A percentile compares a stretch with the other conserved stretches of the same genome.
phyloP scores from a whole-genome alignment of 2,888 invertebrate species.

The Masnerella sp. region DNA sequence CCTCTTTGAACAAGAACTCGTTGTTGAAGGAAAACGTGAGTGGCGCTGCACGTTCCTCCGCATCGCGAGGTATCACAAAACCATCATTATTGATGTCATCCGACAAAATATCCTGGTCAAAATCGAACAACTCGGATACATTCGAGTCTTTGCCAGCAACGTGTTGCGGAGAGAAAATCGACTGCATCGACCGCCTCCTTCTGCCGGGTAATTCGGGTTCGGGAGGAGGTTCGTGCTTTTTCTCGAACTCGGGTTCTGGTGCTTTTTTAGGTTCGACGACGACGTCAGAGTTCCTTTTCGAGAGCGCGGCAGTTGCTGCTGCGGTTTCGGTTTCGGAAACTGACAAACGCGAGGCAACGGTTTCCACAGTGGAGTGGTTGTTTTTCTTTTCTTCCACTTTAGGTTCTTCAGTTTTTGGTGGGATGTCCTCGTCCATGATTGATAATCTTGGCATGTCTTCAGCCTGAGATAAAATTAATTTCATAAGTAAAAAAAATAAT shows the following conservation, averaged over 20 bases:
- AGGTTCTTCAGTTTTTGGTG: conserved; percentile 34
- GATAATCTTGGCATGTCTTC: conserved; percentile 35
- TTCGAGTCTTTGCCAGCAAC: conserved; percentile 79
- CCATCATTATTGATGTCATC: conserved; percentile 82
- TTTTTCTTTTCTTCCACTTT: conserved; percentile 63
- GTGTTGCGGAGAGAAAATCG: conserved; percentile 86
- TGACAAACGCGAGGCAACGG: conserved; percentile 14
- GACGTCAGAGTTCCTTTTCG: conserved; percentile 51
- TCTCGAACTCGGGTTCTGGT: conserved; percentile 27
- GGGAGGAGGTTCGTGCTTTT: conserved; percentile 32
- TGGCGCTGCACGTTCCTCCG: conserved; percentile 81
- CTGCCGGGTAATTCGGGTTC: conserved; percentile 63
- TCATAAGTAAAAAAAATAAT: no score
- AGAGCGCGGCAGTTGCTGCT: conserved; percentile 9
- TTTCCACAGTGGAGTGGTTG: conserved; percentile 62
- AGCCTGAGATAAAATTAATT: no score
- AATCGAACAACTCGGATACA: conserved; percentile 82
- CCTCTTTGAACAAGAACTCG: conserved; percentile 85
- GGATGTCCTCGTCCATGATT: conserved; percentile 27
- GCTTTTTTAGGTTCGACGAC: conserved; percentile 50
- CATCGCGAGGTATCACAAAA: conserved; percentile 81
- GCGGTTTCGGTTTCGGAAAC: conserved; percentile 34
- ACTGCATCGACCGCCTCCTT: conserved; percentile 78
- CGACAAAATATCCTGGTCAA: conserved; percentile 81
- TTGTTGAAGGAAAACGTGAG: conserved; percentile 82